phyloP scores from a whole-genome alignment of 2,113 vertebrate species.

The Mus spicilegus region DNA sequence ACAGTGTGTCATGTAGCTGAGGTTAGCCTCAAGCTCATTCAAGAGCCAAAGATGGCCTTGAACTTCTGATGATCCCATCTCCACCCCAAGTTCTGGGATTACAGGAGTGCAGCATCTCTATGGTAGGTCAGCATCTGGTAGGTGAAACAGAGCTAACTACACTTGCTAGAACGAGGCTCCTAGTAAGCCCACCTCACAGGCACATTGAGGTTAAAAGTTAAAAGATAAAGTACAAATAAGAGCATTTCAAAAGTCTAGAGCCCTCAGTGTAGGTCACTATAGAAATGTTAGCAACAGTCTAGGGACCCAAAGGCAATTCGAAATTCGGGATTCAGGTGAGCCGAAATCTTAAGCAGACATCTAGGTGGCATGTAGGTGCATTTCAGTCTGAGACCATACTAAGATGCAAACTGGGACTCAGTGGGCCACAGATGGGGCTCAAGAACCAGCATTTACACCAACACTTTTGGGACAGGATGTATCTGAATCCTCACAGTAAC shows the following conservation, averaged over 20 bases:
- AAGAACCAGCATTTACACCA: background rate
- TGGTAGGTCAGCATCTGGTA: background rate
- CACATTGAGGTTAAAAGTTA: background rate
- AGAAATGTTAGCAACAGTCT: background rate
- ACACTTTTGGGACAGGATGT: rapidly evolving
- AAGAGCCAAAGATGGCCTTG: background rate
- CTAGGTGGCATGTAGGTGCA: background rate
- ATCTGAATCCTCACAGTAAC: background rate
- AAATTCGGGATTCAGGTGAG: background rate
- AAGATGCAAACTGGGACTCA: background rate
- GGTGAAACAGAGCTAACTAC: background rate
- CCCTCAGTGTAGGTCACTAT: background rate
- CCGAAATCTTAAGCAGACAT: background rate
- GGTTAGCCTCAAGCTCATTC: background rate
- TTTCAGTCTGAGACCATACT: background rate
- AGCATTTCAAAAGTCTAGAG: background rate
- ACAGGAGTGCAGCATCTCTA: background rate
- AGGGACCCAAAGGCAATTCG: background rate
- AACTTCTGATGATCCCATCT: background rate
- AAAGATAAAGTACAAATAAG: background rate
- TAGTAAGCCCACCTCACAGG: too few relatives aligned
- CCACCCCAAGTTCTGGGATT: background rate
- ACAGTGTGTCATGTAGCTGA: background rate
- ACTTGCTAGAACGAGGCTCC: too few relatives aligned
- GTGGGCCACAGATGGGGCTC: background rate